phyloP scores from a whole-genome alignment of 2,888 invertebrate species.

The Acanthopleura granulata region DNA sequence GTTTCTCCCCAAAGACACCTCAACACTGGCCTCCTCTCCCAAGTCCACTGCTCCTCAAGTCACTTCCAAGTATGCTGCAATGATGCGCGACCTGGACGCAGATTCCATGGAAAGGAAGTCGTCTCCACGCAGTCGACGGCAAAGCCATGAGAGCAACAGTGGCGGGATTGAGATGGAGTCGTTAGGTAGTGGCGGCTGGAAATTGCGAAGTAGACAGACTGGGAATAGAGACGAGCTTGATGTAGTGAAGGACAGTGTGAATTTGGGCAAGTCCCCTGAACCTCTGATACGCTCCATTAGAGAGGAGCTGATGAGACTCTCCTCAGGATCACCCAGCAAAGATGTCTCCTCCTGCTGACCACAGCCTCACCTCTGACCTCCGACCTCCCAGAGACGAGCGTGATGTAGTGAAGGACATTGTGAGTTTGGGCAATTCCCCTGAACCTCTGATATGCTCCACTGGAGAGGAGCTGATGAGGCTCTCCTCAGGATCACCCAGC shows the following conservation, averaged over 20 bases:
- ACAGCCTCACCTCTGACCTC: background rate
- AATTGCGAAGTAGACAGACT: background rate
- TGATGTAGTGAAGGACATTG: background rate
- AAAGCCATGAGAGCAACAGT: background rate
- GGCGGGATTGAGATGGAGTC: background rate
- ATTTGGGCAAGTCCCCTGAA: background rate
- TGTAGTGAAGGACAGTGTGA: background rate
- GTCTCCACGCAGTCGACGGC: background rate
- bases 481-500: background rate
- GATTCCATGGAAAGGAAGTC: background rate
- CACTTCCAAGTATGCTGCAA: background rate
- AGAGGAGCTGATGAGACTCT: background rate
- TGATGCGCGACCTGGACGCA: background rate
- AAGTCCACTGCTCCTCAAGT: background rate
- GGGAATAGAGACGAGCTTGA: background rate
- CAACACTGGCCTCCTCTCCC: background rate
- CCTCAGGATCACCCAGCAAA: background rate
- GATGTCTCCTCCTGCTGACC: conserved; percentile 8
- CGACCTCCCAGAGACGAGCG: too few species aligned
- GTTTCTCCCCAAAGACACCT: background rate
- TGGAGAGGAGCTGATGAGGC: background rate
- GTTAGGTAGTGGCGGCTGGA: background rate
- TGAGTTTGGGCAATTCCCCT: background rate
- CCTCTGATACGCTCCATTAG: background rate
- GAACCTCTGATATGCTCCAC: background rate